phyloP scores from a whole-genome alignment of 2,797 vertebrate species.

The Enteromius viviparus region DNA sequence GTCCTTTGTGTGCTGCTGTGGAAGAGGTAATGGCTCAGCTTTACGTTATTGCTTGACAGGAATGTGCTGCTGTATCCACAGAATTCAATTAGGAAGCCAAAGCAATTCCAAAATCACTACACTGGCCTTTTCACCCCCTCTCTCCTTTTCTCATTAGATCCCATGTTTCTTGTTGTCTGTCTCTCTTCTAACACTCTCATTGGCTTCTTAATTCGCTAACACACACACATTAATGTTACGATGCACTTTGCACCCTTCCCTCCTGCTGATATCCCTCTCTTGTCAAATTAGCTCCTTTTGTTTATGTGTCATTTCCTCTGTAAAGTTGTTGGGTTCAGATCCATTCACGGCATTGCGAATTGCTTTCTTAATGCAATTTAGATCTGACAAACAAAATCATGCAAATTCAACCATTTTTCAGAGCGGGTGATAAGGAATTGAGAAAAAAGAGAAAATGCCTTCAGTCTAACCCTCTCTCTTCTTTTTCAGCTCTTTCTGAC shows the following conservation, averaged over 20 bases:
- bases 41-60: slow-evolving; percentile 30
- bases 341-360: slow-evolving; percentile 37
- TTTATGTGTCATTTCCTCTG: slow-evolving; percentile 44
- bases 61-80: slow-evolving; percentile 41
- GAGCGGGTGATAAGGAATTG: neutral
- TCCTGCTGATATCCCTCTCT: slow-evolving; percentile 30
- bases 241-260: neutral
- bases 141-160: slow-evolving; percentile 28
- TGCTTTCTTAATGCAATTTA: slow-evolving; percentile 52
- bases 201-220: slow-evolving; percentile 13
- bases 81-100: slow-evolving; percentile 51
- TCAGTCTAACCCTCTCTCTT: slow-evolving; percentile 56
- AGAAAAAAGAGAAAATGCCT: slow-evolving; percentile 14
- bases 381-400: slow-evolving; percentile 54
- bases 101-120: slow-evolving; percentile 41
- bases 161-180: slow-evolving; percentile 30
- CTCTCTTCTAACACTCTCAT: neutral
- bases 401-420: slow-evolving; percentile 48
- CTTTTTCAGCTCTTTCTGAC: slow-evolving; percentile 67
- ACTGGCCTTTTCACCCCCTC: slow-evolving; percentile 37
- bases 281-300: slow-evolving; percentile 49
- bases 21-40: slow-evolving; percentile 34
- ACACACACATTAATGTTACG: neutral
- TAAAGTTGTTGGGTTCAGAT: slow-evolving; percentile 41
- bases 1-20: slow-evolving; percentile 32